Evolutionary conservation across 2,113 vertebrate species (phyloP).

Genomic region (Oxyruncus cristatus): DNA sequence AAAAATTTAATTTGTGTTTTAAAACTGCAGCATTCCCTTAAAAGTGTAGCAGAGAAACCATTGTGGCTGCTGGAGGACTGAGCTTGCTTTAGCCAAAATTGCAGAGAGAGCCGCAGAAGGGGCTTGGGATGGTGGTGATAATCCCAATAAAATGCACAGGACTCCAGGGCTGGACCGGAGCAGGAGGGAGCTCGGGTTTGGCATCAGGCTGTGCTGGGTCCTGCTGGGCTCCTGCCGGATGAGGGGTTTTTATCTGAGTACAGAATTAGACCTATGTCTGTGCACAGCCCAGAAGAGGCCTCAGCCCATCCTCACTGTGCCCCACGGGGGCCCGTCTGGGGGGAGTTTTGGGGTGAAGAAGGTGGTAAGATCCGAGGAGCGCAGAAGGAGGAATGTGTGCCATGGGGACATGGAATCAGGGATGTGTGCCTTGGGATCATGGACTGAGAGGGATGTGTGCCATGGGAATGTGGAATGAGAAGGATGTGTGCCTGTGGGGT

Average conservation of each 20-base stretch:
- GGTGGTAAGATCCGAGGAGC: accelerated
- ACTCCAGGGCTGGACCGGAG: accelerated
- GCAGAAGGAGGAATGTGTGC: accelerated
- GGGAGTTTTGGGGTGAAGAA: accelerated
- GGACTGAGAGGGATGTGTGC: accelerated
- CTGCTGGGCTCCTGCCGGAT: accelerated
- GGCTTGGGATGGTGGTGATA: accelerated
- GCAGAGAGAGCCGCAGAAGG: background rate
- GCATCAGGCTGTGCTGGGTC: accelerated
- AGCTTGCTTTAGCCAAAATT: background rate
- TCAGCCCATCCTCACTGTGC: accelerated
- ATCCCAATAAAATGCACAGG: background rate
- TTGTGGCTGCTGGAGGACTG: background rate
- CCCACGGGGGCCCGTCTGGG: accelerated
- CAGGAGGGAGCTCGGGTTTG: background rate
- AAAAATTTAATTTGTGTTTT: conserved; percentile 81
- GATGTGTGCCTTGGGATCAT: too few relatives aligned
- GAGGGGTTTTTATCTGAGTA: accelerated
- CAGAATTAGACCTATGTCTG: background rate
- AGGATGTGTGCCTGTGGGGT: accelerated
- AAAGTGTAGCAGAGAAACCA: conserved; percentile 45
- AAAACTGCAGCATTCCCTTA: conserved; percentile 68
- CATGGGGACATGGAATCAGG: background rate
- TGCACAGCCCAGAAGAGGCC: background rate
- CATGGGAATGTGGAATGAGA: background rate